Evolutionary conservation across 2,888 invertebrate genomes (phyloP).

Genomic region (Dicycla oo): DNA sequence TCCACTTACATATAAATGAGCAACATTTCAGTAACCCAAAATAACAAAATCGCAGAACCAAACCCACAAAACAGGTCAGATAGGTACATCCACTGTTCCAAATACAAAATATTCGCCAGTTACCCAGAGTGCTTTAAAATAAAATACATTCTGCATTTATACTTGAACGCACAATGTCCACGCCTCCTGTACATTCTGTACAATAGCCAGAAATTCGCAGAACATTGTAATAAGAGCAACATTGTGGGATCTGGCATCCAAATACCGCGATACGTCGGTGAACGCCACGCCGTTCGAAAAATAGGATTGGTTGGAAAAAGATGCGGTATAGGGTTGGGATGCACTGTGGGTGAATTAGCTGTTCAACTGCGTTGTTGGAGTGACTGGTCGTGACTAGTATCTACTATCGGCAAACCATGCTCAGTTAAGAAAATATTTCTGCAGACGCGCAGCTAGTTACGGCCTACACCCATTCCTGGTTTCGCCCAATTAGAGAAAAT

Average conservation of each 20-base stretch:
- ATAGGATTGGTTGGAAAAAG: constrained; percentile 62
- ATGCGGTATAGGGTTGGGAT: constrained; percentile 17
- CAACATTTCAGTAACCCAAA: background rate
- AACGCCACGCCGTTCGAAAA: constrained; percentile 51
- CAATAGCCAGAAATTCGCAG: constrained; percentile 48
- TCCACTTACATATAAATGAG: background rate
- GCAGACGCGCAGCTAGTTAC: too few species aligned
- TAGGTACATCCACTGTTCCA: constrained; percentile 1
- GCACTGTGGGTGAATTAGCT: constrained; percentile 29
- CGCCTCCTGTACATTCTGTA: constrained; percentile 34
- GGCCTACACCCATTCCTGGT: too few species aligned
- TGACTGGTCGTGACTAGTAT: too few species aligned
- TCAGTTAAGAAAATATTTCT: too few species aligned
- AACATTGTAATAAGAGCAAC: constrained; percentile 59
- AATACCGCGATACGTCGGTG: constrained; percentile 64
- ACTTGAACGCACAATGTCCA: constrained; percentile 43
- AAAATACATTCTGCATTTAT: constrained; percentile 49
- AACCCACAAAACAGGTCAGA: constrained; percentile 21
- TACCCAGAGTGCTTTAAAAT: constrained; percentile 33
- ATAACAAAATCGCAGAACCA: background rate
- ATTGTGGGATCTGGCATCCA: constrained; percentile 61
- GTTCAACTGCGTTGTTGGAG: constrained; percentile 4
- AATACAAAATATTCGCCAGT: constrained; percentile 26
- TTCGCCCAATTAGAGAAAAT: too few species aligned
- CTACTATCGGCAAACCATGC: too few species aligned